phyloP scores from a whole-genome alignment of 2,888 invertebrate genomes.

The Brachyptera risi region DNA sequence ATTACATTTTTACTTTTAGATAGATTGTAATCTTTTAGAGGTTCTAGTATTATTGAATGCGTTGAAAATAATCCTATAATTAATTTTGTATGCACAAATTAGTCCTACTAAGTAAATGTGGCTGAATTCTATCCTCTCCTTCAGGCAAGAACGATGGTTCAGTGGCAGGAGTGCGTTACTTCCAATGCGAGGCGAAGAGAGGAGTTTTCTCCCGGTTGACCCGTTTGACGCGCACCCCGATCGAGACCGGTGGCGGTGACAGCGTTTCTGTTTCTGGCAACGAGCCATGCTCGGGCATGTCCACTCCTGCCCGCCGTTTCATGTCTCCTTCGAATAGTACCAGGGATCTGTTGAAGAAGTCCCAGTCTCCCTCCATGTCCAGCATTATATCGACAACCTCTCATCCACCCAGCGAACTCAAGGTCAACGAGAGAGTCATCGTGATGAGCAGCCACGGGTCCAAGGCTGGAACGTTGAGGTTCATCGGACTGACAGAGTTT shows the following conservation, averaged over 20 bases:
- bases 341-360: conserved; percentile 37
- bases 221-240: conserved; percentile 71
- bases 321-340: conserved; percentile 43
- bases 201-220: conserved; percentile 91
- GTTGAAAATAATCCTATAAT: too few relatives aligned
- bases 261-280: conserved; percentile 1
- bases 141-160: conserved; percentile 95
- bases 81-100: too few relatives aligned
- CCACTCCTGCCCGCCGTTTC: conserved; percentile 39
- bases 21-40: too few relatives aligned
- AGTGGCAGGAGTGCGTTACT: conserved; percentile 87
- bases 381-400: conserved; percentile 18
- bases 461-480: conserved; percentile 82
- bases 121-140: too few relatives aligned
- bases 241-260: conserved; percentile 45
- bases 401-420: conserved; percentile 55
- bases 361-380: conserved; percentile 22
- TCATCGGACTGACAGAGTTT: conserved; percentile 84
- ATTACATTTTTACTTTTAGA: too few relatives aligned
- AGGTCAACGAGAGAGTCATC: conserved; percentile 87
- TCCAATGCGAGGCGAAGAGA: conserved; percentile 86
- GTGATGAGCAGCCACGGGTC: conserved; percentile 78
- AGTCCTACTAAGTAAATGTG: too few relatives aligned
- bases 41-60: too few relatives aligned
- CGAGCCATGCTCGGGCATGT: neutral